Conservation (phyloP, 2,113 vertebrate genomes). For the Phrynosoma blainvillii region DNA sequence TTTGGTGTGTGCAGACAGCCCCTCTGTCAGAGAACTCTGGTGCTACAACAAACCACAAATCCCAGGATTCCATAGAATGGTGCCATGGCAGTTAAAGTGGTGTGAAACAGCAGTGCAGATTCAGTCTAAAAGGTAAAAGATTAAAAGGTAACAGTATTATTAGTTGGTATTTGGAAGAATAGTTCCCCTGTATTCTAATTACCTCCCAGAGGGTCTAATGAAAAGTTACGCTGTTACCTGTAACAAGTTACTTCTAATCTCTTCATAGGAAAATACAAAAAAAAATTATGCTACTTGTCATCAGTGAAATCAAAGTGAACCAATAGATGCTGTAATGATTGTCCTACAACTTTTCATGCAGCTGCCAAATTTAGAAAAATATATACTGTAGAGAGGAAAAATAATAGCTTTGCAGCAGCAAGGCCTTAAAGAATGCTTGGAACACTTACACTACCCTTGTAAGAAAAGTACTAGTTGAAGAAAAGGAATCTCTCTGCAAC, state of each 20-base stretch:
- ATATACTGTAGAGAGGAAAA: neutral
- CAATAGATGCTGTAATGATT: neutral
- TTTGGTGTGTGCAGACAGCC: no score
- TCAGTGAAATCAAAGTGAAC: neutral
- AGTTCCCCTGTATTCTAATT: neutral
- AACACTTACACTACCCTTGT: neutral
- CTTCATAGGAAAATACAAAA: neutral
- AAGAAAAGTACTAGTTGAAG: neutral
- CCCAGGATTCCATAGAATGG: no score
- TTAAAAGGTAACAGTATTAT: neutral
- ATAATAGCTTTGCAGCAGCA: neutral
- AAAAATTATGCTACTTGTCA: neutral
- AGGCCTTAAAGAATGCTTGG: neutral
- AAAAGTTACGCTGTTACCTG: neutral
- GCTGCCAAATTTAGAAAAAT: neutral
- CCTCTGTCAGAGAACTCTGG: no score
- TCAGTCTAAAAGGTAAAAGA: neutral
- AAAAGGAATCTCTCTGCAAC: neutral
- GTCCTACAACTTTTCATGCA: neutral
- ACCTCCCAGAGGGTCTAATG: neutral
- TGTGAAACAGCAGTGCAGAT: no score
- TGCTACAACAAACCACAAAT: no score
- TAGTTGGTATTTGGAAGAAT: neutral
- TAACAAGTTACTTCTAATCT: neutral
- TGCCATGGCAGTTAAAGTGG: no score